These are phyloP conservation scores for Cladorhizidae sp. DNA, from an alignment of 37 sponge, comb jelly and placozoan species.

Conservation along the genomic window DNA sequence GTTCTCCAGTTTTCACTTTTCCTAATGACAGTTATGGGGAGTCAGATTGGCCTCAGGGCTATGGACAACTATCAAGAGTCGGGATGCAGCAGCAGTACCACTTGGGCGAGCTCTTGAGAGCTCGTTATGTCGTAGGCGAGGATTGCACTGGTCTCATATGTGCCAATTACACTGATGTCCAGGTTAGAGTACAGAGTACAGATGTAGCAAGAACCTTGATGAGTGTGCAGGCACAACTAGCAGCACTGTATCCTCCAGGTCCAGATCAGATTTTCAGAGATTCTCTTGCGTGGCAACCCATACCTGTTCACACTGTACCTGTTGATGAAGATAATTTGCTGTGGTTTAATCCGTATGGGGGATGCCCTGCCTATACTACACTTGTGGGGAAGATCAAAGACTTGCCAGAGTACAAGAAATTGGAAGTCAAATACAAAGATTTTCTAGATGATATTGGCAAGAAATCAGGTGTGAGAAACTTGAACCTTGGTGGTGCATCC, in stretches of 20 bases:
- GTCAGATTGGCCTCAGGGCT: constrained; percentile 81
- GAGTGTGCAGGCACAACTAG: constrained; percentile 85
- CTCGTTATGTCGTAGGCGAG: constrained; percentile 30
- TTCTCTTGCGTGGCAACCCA: constrained; percentile 87
- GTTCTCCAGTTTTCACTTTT: constrained; percentile 74
- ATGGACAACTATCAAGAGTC: constrained; percentile 48
- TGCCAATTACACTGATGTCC: constrained; percentile 60
- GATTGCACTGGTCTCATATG: constrained; percentile 5
- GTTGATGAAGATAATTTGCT: constrained; percentile 50
- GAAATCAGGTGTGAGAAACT: no score
- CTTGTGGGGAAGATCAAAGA: no score
- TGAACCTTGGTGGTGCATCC: no score
- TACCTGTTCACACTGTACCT: constrained; percentile 91
- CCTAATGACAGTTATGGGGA: constrained; percentile 64
- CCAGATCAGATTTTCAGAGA: constrained; percentile 34
- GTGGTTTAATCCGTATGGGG: no score
- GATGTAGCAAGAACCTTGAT: constrained; percentile 97
- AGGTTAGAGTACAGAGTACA: constrained; percentile 90
- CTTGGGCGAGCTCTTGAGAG: constrained; percentile 53
- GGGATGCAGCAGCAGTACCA: constrained; percentile 71
- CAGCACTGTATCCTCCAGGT: constrained; percentile 73
- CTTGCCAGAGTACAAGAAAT: no score
- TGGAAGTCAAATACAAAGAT: no score
- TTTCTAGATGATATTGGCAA: no score
- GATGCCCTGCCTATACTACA: no score